Base-by-base conservation (phyloP, 1,140 invertebrate genomes). In the Meloidogyne chitwoodi region DNA sequence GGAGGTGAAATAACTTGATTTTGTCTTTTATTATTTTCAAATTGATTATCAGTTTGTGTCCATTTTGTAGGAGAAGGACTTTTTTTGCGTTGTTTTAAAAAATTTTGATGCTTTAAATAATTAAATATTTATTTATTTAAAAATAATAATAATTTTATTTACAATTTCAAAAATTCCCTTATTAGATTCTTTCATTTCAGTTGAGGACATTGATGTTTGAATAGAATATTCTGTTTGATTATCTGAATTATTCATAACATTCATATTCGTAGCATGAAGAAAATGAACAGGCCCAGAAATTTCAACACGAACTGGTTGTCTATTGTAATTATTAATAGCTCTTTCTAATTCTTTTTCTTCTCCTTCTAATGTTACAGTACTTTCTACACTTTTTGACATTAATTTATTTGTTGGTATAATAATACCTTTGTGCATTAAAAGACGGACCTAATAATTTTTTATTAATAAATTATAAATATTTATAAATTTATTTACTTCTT, bases 251-350 rank as follows among this genome's bases (percentile, higher is more conserved):
- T 26, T 41, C 14, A 34, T 5, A 31, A 73, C 56, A 63, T 73
- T 73, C 34, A 73, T 41, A 34, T 73, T 73, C 14, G 67, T 71
- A 2, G 68, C 68, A 4, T 67, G 65, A 44, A 76, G 62, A 63
- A 76, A 76, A 41, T 76, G 64, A 11, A 76, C 67, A 22, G 75
- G 75, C 14, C 75, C 75, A 19, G n/a, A 38, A 34, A 76, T 68
- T 34, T 76, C 65, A 44, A 76, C 74, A 24, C n/a, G 44, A 2
- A 70, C 68, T 8, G 68, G 61, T 12, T 68, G 26, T 22, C 12
- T n/a, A n/a, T n/a, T n/a, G 31, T 29, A 44, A 66, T 24, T 76
- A 76, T 22, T 22, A 24, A n/a, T 22, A 12, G 22, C 12, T 14
- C 41, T 24, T 76, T 44, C 62, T 77, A 0, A n/a, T 70, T 8